Percentiles rank a stretch among this genome's conserved stretches.
phyloP scores from a whole-genome alignment of 1,140 invertebrate species.

The Meloidogyne exigua region DNA sequence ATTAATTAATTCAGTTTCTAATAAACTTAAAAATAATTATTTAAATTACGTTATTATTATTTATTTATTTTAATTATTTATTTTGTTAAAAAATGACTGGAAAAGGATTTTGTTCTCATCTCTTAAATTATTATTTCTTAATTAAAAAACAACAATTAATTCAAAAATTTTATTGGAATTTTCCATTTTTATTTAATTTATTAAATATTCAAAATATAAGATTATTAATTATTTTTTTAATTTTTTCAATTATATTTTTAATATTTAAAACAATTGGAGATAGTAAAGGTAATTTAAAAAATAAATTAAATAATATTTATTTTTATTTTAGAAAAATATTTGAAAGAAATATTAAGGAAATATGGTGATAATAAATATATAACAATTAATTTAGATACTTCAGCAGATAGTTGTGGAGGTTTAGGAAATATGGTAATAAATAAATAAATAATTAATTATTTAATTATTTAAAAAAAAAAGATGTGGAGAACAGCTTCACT shows the following conservation, averaged over 20 bases:
- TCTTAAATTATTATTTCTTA: not conserved
- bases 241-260: slow-evolving; percentile 1
- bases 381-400: slow-evolving; percentile 5
- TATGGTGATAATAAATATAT: slow-evolving; percentile 2
- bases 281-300: not conserved
- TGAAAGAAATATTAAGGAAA: not conserved
- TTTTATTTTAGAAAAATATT: slow-evolving; percentile 6
- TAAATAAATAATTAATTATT: not conserved
- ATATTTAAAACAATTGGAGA: not conserved
- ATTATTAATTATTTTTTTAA: not conserved
- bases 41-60: too few relatives aligned
- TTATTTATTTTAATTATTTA: too few relatives aligned
- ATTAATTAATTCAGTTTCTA: not conserved
- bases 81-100: not conserved
- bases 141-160: not conserved
- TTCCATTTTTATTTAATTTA: not conserved
- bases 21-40: not conserved
- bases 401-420: slow-evolving; percentile 1
- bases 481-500: slow-evolving; percentile 1
- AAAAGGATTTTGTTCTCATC: not conserved
- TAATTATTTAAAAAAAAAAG: not conserved
- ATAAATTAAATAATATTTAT: not conserved
- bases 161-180: not conserved
- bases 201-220: not conserved
- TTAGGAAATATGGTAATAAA: not conserved